Conservation (phyloP, 2,113 vertebrate genomes). For the Trichechus manatus region DNA sequence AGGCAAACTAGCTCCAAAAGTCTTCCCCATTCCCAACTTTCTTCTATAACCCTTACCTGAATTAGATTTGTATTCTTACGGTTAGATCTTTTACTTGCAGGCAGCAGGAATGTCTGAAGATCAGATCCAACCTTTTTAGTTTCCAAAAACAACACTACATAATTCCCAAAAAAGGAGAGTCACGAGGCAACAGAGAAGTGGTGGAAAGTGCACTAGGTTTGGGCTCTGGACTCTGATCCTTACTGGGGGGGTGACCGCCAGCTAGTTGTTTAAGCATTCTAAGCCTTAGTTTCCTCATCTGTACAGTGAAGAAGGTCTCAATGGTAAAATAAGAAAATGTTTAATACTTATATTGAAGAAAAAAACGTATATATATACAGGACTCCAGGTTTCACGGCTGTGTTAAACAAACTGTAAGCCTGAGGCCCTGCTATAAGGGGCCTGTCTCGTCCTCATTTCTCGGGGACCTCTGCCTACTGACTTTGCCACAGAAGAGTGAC, state of each 20-base stretch:
- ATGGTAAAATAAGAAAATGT: neutral
- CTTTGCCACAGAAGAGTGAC: neutral
- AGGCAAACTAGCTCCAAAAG: neutral
- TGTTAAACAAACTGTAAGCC: neutral
- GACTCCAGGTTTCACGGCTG: neutral
- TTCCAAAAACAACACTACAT: slow-evolving; percentile 27
- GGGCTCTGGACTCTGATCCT: neutral
- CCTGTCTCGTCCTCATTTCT: neutral
- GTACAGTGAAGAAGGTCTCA: slow-evolving; percentile 27
- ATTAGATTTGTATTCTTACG: slow-evolving; percentile 26
- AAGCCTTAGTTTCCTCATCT: slow-evolving; percentile 7
- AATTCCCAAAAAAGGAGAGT: neutral
- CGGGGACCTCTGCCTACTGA: neutral
- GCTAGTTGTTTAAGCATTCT: neutral
- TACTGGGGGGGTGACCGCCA: neutral
- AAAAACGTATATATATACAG: too few relatives aligned
- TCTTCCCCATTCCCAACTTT: neutral
- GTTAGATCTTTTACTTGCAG: neutral
- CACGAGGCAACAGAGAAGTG: neutral
- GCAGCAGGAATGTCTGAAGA: neutral
- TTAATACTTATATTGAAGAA: neutral
- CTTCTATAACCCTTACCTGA: slow-evolving; percentile 26
- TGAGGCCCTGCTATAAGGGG: neutral
- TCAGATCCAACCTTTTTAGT: neutral
- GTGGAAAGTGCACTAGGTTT: neutral